Percentiles rank a stretch among this genome's conserved stretches.
These are phyloP conservation scores for Reticulitermes speratus DNA, from an alignment of 1,140 invertebrate species.

Conservation along the genomic window DNA sequence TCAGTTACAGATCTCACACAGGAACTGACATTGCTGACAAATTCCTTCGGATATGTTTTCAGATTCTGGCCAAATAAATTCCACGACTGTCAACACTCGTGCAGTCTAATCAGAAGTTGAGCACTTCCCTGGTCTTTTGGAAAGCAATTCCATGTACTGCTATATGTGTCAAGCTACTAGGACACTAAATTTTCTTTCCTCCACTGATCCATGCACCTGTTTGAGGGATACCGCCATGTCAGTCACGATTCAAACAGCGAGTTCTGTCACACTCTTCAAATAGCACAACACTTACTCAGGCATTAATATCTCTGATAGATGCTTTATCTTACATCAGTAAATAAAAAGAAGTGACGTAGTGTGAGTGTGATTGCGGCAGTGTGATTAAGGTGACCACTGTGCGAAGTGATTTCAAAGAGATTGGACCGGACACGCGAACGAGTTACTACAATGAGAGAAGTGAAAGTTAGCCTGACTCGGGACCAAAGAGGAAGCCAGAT, in stretches of 20 bases:
- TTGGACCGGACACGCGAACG: neutral
- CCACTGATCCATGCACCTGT: neutral
- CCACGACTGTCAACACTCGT: too few relatives aligned
- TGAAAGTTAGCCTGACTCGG: neutral
- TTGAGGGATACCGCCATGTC: neutral
- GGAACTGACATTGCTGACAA: too few relatives aligned
- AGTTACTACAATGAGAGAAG: neutral
- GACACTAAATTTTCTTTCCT: neutral
- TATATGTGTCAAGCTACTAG: neutral
- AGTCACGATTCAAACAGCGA: neutral
- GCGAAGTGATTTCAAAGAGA: neutral
- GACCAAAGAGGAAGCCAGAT: neutral
- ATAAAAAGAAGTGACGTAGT: neutral
- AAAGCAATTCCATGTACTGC: neutral
- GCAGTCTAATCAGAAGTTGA: neutral
- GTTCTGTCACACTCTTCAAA: neutral
- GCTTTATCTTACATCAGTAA: neutral
- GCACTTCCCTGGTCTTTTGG: neutral
- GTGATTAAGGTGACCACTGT: neutral
- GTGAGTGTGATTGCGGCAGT: neutral
- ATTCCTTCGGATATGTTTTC: too few relatives aligned
- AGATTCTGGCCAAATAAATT: too few relatives aligned
- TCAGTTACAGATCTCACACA: too few relatives aligned
- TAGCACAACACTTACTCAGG: neutral
- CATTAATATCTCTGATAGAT: neutral